These are phyloP conservation scores for Polyergus mexicanus DNA, from an alignment of 1,140 invertebrate genomes.

Conservation along the genomic window DNA sequence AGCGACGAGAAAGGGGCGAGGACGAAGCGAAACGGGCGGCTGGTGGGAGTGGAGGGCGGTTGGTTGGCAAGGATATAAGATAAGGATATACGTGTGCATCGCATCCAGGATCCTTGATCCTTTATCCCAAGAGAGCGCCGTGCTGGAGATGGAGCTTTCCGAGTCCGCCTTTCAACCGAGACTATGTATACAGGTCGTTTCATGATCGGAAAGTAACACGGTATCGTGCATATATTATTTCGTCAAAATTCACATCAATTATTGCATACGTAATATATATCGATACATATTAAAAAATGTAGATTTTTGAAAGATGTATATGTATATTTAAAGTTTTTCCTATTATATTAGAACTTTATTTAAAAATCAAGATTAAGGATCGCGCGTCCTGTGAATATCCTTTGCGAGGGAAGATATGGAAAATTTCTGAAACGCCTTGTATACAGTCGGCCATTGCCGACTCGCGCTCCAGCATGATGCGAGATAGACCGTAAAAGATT, in stretches of 20 bases:
- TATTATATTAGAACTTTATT: not conserved
- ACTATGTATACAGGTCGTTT: slow-evolving; percentile 71
- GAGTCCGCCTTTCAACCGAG: slow-evolving; percentile 80
- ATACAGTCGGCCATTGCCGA: slow-evolving; percentile 64
- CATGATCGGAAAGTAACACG: slow-evolving; percentile 39
- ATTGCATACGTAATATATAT: not conserved
- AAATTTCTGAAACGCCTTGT: slow-evolving; percentile 75
- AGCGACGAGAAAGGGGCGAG: slow-evolving; percentile 65
- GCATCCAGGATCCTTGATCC: slow-evolving; percentile 83
- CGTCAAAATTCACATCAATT: not conserved
- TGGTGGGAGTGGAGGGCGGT: slow-evolving; percentile 63
- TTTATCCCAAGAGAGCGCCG: slow-evolving; percentile 83
- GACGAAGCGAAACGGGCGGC: slow-evolving; percentile 52
- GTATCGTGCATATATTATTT: not conserved
- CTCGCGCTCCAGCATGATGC: slow-evolving; percentile 75
- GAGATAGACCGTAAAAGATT: slow-evolving; percentile 85
- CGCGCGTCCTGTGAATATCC: not conserved
- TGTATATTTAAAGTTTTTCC: not conserved
- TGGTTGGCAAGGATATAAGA: slow-evolving; percentile 81
- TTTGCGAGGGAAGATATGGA: not conserved
- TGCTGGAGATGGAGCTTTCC: slow-evolving; percentile 77
- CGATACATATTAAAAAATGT: not conserved
- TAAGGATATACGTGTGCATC: slow-evolving; percentile 84
- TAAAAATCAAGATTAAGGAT: not conserved
- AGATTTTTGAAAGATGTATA: not conserved